Evolutionary conservation across 37 sponge, comb jelly and placozoan species (phyloP), one percentile per base, ranked within the genome.

Genomic region (Haliclona indistincta): DNA sequence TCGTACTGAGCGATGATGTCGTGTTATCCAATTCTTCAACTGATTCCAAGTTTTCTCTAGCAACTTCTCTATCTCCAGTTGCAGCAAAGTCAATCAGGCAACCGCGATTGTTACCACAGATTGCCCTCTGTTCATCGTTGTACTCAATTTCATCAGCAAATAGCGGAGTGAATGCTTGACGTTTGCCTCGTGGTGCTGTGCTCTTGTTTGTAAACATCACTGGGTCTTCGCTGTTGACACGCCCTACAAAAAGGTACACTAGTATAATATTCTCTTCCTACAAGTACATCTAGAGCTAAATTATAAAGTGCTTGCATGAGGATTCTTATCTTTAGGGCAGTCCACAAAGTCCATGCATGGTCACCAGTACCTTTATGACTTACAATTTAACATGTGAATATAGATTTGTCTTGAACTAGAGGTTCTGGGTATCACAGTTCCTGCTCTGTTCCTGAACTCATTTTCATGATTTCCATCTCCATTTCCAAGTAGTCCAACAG

Each of bases 21-120:
- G 66, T 64, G 8, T 7, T 10, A 33, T 64, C 38, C 6, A 41
- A 15, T 35, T 64, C 38, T n/a, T 64, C 38, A 15, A 38, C 22
- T 7, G 34, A 22, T 38, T 64, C 38, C 8, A 64, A 22, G 15
- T 38, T 64, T 6, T 10, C 22, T 13, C 34, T 28, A 8, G 66
- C 66, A 6, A 64, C 36, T 36, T 28, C 66, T 41, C 34, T 64
- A 36, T 64, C 66, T 34, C 66, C 66, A 64, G 66, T 34, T 5
- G 11, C 22, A 36, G 22, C 36, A 15, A 64, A 33, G 22, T 64
- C 66, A 8, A 36, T 38, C 7, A 64, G 36, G 38, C 66, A 64
- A 15, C 38, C n/a, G 4, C 6, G 36, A 64, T 64, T 64, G 36
- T 33, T 41, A 13, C 38, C 66, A 34, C 66, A 64, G 11, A 33